phyloP scores from a whole-genome alignment of 53 echinoderm and acorn worm genomes.

The Paracentrotus lividus region DNA sequence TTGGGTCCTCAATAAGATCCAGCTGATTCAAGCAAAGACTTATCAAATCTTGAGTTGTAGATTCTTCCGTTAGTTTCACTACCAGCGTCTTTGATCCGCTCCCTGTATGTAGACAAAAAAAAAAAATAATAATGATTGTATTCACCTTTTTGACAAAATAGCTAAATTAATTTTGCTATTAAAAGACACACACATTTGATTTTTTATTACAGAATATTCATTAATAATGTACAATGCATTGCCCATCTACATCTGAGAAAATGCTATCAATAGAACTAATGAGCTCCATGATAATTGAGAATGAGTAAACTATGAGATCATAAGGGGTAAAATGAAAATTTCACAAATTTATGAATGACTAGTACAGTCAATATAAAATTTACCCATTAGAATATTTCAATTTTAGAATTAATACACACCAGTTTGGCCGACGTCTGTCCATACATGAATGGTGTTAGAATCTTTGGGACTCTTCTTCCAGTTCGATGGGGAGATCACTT shows the following conservation, averaged over 20 bases:
- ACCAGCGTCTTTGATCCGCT: slow-evolving; percentile 78
- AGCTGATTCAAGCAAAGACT: slow-evolving; percentile 79
- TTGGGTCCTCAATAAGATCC: slow-evolving; percentile 83
- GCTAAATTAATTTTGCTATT: too few relatives aligned
- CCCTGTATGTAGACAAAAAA: slow-evolving; percentile 22
- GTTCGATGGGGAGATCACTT: slow-evolving; percentile 76
- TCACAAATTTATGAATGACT: not conserved
- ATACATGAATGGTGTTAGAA: slow-evolving; percentile 76
- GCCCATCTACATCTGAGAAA: too few relatives aligned
- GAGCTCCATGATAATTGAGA: too few relatives aligned
- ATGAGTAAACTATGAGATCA: too few relatives aligned
- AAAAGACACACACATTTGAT: too few relatives aligned
- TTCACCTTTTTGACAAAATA: not conserved
- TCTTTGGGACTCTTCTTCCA: slow-evolving; percentile 78
- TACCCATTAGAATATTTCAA: not conserved
- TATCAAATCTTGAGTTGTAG: slow-evolving; percentile 78
- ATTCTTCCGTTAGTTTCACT: slow-evolving; percentile 77
- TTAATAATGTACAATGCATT: not conserved
- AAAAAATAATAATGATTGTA: not conserved
- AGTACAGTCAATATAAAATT: not conserved
- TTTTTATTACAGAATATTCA: too few relatives aligned
- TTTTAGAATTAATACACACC: slow-evolving; percentile 35
- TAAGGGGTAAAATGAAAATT: not conserved
- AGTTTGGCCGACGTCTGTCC: slow-evolving; percentile 80
- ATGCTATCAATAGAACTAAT: too few relatives aligned